A percentile compares a stretch with the other conserved stretches of the same genome.
Evolutionary conservation across 2,113 vertebrate genomes (phyloP).

Genomic region (Centrocercus urophasianus): DNA sequence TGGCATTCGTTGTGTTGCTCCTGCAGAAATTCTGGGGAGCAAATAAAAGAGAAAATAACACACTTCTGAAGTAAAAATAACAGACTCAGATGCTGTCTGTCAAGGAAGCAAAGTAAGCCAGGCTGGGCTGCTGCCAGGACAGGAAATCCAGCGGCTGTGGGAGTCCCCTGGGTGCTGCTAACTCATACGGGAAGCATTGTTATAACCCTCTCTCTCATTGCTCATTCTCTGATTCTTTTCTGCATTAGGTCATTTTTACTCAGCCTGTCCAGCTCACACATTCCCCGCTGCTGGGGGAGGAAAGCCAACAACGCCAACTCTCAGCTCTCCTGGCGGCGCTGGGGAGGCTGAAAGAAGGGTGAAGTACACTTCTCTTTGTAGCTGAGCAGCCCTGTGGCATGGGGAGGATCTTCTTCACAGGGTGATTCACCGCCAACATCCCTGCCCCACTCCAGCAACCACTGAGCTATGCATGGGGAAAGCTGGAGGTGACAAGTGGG

Average conservation of each 20-base stretch:
- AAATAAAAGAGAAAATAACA: not conserved
- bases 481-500: fast-evolving
- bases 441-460: fast-evolving
- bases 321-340: fast-evolving
- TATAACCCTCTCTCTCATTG: not conserved
- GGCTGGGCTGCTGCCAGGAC: conserved; percentile 30
- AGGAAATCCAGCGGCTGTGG: not conserved
- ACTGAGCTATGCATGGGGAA: not conserved
- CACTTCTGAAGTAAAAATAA: not conserved
- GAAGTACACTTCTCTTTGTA: not conserved
- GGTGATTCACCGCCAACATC: not conserved
- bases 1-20: not conserved
- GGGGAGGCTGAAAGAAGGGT: not conserved
- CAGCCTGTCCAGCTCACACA: conserved; percentile 22
- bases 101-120: not conserved
- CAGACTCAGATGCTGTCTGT: not conserved
- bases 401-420: not conserved
- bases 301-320: fast-evolving
- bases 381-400: not conserved
- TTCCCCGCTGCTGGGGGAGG: not conserved
- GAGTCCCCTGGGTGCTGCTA: conserved; percentile 18
- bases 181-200: conserved; percentile 23
- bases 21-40: not conserved
- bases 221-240: conserved; percentile 27
- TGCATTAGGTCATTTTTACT: conserved; percentile 51